A percentile compares a stretch with the other conserved stretches of the same genome.
phyloP scores from a whole-genome alignment of 2,888 invertebrate species.

The Nomada flava region DNA sequence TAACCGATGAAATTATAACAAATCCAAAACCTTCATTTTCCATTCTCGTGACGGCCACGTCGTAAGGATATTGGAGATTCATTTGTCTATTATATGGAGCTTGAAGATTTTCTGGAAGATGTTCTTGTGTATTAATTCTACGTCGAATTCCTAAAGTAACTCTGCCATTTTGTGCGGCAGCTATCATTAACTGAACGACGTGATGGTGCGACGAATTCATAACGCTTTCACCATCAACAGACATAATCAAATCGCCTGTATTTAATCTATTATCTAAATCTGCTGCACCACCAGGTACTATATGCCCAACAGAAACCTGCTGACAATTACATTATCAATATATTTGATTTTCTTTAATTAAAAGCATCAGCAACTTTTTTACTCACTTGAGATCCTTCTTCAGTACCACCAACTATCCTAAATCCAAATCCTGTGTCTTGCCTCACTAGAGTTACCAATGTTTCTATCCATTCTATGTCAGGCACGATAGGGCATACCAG shows the following conservation, averaged over 20 bases:
- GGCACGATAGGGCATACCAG: constrained; percentile 82
- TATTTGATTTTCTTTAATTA: constrained; percentile 25
- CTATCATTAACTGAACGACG: constrained; percentile 96
- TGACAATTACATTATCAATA: constrained; percentile 74
- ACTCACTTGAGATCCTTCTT: constrained; percentile 96
- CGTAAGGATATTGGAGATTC: constrained; percentile 89
- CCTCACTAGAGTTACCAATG: constrained; percentile 93
- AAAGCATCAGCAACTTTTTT: constrained; percentile 37
- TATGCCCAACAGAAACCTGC: constrained; percentile 96
- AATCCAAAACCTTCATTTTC: constrained; percentile 99
- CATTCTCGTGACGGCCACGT: constrained; percentile 94
- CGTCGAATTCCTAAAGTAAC: constrained; percentile 92
- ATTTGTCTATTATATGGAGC: constrained; percentile 77
- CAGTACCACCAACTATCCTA: constrained; percentile 98
- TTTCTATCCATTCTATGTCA: constrained; percentile 86
- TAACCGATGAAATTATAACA: constrained; percentile 98
- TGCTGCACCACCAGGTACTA: constrained; percentile 98
- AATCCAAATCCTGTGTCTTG: constrained; percentile 98
- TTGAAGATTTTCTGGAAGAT: constrained; percentile 83
- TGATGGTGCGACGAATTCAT: constrained; percentile 95
- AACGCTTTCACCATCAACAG: constrained; percentile 95
- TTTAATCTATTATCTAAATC: constrained; percentile 95
- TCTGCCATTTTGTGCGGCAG: constrained; percentile 94
- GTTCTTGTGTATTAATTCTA: constrained; percentile 85
- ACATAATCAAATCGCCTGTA: constrained; percentile 97